These are phyloP conservation scores for Tetramorium parvispinum DNA, from an alignment of 1,140 invertebrate species.

Conservation along the genomic window DNA sequence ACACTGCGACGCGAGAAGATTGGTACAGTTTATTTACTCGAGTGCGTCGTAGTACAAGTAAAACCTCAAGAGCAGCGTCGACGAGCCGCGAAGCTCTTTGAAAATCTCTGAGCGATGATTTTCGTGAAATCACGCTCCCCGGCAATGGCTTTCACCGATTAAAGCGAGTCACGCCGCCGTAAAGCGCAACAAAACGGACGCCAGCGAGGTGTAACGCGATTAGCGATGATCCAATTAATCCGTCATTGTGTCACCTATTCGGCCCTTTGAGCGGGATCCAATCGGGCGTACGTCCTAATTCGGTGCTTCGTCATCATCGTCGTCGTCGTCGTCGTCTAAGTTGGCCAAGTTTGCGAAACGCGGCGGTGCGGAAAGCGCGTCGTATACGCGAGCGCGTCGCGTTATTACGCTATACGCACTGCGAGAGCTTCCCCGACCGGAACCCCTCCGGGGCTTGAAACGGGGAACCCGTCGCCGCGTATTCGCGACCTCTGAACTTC, in stretches of 20 bases:
- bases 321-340: neutral
- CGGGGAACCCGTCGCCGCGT: slow-evolving; percentile 4
- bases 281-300: slow-evolving; percentile 45
- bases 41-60: neutral
- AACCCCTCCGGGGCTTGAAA: neutral
- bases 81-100: slow-evolving; percentile 12
- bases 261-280: slow-evolving; percentile 9
- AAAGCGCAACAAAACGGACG: slow-evolving; percentile 28
- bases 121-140: slow-evolving; percentile 8
- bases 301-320: neutral
- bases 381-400: slow-evolving; percentile 18
- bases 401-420: slow-evolving; percentile 30
- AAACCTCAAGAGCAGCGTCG: neutral
- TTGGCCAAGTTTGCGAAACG: slow-evolving; percentile 53
- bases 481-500: slow-evolving; percentile 49
- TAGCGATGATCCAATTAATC: slow-evolving; percentile 55
- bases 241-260: slow-evolving; percentile 53
- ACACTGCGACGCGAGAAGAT: neutral
- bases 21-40: slow-evolving; percentile 8
- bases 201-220: slow-evolving; percentile 23
- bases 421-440: neutral
- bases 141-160: slow-evolving; percentile 3
- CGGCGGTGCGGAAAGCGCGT: slow-evolving; percentile 34
- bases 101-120: slow-evolving; percentile 15
- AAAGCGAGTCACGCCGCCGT: slow-evolving; percentile 28